phyloP scores from a whole-genome alignment of 2,888 invertebrate genomes.

The Drosophila phalerata region DNA sequence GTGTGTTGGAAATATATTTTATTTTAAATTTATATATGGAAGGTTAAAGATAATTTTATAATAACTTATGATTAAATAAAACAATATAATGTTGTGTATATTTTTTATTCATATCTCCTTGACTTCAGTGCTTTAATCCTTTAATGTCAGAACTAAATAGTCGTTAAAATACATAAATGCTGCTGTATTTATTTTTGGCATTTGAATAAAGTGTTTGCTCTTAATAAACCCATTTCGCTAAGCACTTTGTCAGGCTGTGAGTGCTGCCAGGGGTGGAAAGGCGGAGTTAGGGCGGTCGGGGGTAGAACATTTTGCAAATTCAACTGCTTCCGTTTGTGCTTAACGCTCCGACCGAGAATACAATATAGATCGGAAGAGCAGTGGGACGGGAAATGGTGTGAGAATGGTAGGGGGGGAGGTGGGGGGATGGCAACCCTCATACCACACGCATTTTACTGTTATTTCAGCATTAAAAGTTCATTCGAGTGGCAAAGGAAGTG shows the following conservation, averaged over 20 bases:
- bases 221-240: constrained; percentile 79
- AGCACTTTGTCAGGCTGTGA: constrained; percentile 59
- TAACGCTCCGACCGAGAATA: constrained; percentile 44
- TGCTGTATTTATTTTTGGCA: constrained; percentile 65
- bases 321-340: constrained; percentile 67
- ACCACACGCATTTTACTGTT: constrained; percentile 71
- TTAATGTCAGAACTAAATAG: constrained; percentile 20
- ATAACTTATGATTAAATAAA: not conserved
- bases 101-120: not conserved
- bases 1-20: too few species aligned
- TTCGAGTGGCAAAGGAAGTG: constrained; percentile 77
- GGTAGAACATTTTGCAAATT: constrained; percentile 60
- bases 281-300: not conserved
- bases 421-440: constrained; percentile 3
- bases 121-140: constrained; percentile 4
- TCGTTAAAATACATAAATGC: constrained; percentile 51
- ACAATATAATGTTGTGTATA: not conserved
- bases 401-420: not conserved
- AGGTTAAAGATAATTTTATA: too few species aligned
- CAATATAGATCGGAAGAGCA: constrained; percentile 18
- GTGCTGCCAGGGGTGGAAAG: not conserved
- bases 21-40: too few species aligned
- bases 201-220: constrained; percentile 77
- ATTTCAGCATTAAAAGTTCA: constrained; percentile 82
- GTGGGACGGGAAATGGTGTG: not conserved